Evolutionary conservation across 2,888 invertebrate species (phyloP).

Genomic region (Chloroclysta siterata): DNA sequence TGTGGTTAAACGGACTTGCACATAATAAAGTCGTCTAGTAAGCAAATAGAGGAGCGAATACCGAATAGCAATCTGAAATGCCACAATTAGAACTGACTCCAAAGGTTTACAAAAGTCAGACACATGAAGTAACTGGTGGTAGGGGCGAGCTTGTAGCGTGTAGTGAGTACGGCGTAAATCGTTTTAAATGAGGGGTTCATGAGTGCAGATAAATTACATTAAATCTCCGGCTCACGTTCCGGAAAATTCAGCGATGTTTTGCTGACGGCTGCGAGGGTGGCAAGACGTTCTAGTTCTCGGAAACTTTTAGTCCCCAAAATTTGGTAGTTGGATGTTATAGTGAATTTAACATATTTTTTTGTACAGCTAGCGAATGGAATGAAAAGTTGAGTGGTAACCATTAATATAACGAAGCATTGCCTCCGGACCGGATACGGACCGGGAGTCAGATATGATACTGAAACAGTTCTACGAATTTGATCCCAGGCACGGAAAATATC

Average conservation of each 20-base stretch:
- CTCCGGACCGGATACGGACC: too few relatives aligned
- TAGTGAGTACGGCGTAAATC: constrained; percentile 56
- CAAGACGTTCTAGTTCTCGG: constrained; percentile 29
- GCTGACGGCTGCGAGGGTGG: constrained; percentile 32
- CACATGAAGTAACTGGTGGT: constrained; percentile 2
- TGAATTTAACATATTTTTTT: too few relatives aligned
- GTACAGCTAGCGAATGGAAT: too few relatives aligned
- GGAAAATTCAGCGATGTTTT: constrained; percentile 63
- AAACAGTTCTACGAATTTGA: too few relatives aligned
- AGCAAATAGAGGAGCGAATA: too few relatives aligned
- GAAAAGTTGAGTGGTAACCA: too few relatives aligned
- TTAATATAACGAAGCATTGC: too few relatives aligned
- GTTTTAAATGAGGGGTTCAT: constrained; percentile 71
- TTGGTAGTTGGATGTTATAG: background rate
- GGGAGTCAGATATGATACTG: too few relatives aligned
- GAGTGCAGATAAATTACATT: constrained; percentile 77
- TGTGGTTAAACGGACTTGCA: too few relatives aligned
- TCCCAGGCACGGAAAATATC: too few relatives aligned
- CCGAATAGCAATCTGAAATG: too few relatives aligned
- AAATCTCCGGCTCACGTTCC: constrained; percentile 68
- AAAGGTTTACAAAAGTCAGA: background rate
- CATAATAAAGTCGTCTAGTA: too few relatives aligned
- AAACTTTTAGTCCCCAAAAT: constrained; percentile 4
- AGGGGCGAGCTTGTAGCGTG: constrained; percentile 12
- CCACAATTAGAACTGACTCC: background rate